phyloP scores from a whole-genome alignment of 2,888 invertebrate species.

The Nemurella pictetii region DNA sequence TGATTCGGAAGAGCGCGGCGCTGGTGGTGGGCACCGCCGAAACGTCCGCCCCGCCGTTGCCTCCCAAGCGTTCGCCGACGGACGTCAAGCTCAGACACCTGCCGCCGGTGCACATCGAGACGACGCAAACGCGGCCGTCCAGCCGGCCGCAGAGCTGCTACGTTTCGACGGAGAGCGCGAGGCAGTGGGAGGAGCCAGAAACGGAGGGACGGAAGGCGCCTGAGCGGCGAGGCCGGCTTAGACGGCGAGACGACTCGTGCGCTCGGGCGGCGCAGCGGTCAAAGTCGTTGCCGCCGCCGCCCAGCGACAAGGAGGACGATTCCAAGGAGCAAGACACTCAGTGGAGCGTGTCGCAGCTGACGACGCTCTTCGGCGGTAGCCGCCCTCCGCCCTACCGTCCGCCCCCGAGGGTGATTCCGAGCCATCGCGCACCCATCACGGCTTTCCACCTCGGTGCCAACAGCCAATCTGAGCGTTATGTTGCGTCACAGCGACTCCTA shows the following conservation, averaged over 20 bases:
- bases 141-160: constrained; percentile 32
- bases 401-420: constrained; percentile 45
- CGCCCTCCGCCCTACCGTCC: constrained; percentile 47
- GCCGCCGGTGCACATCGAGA: constrained; percentile 66
- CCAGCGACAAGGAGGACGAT: constrained; percentile 38
- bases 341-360: constrained; percentile 49
- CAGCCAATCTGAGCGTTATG: constrained; percentile 46
- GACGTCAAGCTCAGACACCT: constrained; percentile 57
- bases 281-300: constrained; percentile 44
- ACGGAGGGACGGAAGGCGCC: constrained; percentile 35
- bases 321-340: constrained; percentile 46
- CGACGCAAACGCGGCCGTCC: constrained; percentile 46
- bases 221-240: constrained; percentile 46
- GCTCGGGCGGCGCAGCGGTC: constrained; percentile 45
- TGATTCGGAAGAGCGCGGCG: not conserved
- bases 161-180: constrained; percentile 35
- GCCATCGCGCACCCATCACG: constrained; percentile 48
- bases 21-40: constrained; percentile 47
- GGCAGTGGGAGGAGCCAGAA: constrained; percentile 35
- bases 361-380: constrained; percentile 45
- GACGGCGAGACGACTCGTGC: constrained; percentile 45
- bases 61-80: constrained; percentile 59
- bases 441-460: constrained; percentile 48
- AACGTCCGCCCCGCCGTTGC: constrained; percentile 60
- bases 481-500: constrained; percentile 37